These are phyloP conservation scores for Napeogenes inachia DNA, from an alignment of 2,888 invertebrate genomes.

Conservation along the genomic window DNA sequence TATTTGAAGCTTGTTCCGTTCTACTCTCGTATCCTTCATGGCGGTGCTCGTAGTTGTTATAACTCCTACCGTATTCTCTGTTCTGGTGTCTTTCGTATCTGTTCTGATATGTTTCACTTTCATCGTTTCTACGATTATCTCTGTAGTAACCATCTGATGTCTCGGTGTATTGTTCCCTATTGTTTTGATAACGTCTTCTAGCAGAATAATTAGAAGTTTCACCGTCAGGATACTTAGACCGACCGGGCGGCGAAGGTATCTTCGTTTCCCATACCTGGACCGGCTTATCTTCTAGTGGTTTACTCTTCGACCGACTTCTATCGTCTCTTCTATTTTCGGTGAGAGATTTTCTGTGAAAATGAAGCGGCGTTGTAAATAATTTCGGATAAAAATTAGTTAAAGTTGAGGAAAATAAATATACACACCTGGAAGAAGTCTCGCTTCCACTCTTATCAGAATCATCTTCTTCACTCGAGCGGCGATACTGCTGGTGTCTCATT, in stretches of 20 bases:
- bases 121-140: slow-evolving; percentile 35
- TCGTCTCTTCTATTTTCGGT: slow-evolving; percentile 46
- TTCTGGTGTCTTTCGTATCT: slow-evolving; percentile 43
- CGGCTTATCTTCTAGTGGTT: slow-evolving; percentile 46
- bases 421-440: slow-evolving; percentile 62
- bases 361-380: background rate
- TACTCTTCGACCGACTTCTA: slow-evolving; percentile 50
- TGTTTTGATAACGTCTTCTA: slow-evolving; percentile 18
- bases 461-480: slow-evolving; percentile 70
- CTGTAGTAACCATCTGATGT: slow-evolving; percentile 10
- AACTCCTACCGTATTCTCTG: slow-evolving; percentile 29
- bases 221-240: slow-evolving; percentile 37
- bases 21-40: slow-evolving; percentile 33
- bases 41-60: slow-evolving; percentile 24
- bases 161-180: slow-evolving; percentile 6
- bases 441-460: slow-evolving; percentile 59
- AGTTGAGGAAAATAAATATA: slow-evolving; percentile 26
- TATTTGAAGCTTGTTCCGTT: slow-evolving; percentile 39
- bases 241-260: slow-evolving; percentile 37
- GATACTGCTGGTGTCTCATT: slow-evolving; percentile 82
- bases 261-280: slow-evolving; percentile 54
- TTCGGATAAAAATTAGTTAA: background rate
- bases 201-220: slow-evolving; percentile 36
- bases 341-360: slow-evolving; percentile 49
- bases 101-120: slow-evolving; percentile 35